These are phyloP conservation scores for Whitmania pigra DNA, from an alignment of 1,140 invertebrate species.

Conservation along the genomic window DNA sequence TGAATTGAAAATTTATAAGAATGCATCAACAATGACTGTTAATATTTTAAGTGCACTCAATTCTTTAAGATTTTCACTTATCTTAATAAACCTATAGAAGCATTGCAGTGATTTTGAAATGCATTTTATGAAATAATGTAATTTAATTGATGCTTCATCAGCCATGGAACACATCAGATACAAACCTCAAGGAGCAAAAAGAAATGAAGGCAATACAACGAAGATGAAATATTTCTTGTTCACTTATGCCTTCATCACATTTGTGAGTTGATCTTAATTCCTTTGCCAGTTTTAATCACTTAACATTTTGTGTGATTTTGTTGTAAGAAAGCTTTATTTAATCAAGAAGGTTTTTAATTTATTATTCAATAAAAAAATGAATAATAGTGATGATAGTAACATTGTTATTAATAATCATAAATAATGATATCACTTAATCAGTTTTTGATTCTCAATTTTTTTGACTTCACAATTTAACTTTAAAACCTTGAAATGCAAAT, in stretches of 20 bases:
- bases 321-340: background rate
- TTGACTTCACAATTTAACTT: background rate
- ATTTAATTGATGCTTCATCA: too few relatives aligned
- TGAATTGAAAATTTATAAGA: too few relatives aligned
- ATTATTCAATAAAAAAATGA: background rate
- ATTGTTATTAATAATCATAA: background rate
- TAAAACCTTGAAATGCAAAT: background rate
- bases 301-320: background rate
- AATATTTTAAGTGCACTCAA: too few relatives aligned
- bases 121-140: too few relatives aligned
- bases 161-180: slow-evolving; percentile 7
- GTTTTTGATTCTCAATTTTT: background rate
- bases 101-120: too few relatives aligned
- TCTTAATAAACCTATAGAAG: too few relatives aligned
- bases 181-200: slow-evolving; percentile 6
- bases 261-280: background rate
- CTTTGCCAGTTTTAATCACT: background rate
- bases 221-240: slow-evolving; percentile 10
- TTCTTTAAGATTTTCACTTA: too few relatives aligned
- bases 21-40: too few relatives aligned
- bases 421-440: background rate
- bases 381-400: background rate
- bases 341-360: background rate
- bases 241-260: slow-evolving; percentile 6
- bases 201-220: background rate